phyloP scores from a whole-genome alignment of 2,888 invertebrate species.

The Flexamia atlantica region DNA sequence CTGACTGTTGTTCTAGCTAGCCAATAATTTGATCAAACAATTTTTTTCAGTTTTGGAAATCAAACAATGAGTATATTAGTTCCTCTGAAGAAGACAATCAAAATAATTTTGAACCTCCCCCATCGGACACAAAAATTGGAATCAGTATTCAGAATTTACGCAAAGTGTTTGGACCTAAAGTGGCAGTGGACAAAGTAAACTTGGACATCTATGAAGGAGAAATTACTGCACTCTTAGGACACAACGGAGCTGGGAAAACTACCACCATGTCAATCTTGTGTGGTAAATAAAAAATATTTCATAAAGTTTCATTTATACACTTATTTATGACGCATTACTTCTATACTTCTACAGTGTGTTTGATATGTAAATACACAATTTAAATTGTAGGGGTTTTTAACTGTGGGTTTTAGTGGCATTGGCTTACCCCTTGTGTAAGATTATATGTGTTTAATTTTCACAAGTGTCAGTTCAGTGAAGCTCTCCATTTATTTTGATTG shows the following conservation, averaged over 20 bases:
- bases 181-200: constrained; percentile 72
- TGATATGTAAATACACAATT: too few species aligned
- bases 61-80: background rate
- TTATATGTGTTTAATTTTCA: too few species aligned
- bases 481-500: too few species aligned
- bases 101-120: constrained; percentile 73
- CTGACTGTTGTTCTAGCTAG: too few species aligned
- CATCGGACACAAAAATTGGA: constrained; percentile 72
- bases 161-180: constrained; percentile 73
- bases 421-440: too few species aligned
- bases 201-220: constrained; percentile 89
- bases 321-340: too few species aligned
- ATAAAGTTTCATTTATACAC: too few species aligned
- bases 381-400: too few species aligned
- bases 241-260: constrained; percentile 92
- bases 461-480: too few species aligned
- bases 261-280: constrained; percentile 87
- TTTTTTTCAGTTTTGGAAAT: constrained; percentile 33
- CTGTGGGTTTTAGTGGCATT: too few species aligned
- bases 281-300: constrained; percentile 74
- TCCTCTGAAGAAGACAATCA: constrained; percentile 66
- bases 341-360: too few species aligned
- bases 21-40: too few species aligned
- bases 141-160: constrained; percentile 73
- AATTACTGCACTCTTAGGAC: constrained; percentile 92